Evolutionary conservation across 2,113 vertebrate species (phyloP), one percentile per base, ranked within the genome.

Genomic region (Heterotis niloticus): DNA sequence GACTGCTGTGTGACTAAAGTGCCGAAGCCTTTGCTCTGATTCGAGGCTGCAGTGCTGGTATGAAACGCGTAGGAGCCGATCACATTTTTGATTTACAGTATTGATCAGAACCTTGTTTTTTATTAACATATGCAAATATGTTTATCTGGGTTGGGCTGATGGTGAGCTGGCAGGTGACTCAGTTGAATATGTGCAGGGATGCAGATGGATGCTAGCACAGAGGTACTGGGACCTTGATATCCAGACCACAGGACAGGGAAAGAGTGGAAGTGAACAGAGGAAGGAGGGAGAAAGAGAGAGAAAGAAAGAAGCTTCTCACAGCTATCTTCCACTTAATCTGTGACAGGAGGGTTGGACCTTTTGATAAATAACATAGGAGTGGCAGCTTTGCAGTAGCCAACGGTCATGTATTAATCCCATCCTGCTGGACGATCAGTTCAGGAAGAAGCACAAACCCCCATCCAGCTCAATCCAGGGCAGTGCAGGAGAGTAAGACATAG

Each of bases 41-140:
- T 68, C 34, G 51, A 74, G 67, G 24, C 76, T 65, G 51, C 80
- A 66, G 67, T 28, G 71, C 60, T 20, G 20, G 10, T 17, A 9
- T 51, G 14, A 67, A 4, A 78, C 59, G 51, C 17, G 16, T 57
- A 60, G 67, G 67, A 44, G 44, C 54, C 73, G 52, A 71, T 24
- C 68, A 65, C 44, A 54, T 9, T 81, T 84, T 83, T 83, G 80
- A 79, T 77, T 78, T 16, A 56, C 44, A 79, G 82, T 64, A 68
- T 28, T 44, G 66, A 71, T n/a, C 52, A 68, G 64, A 66, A 66
- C 26, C 74, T 24, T 26, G 54, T 56, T 52, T 51, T 84, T 84
- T n/a, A n/a, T n/a, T n/a, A n/a, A n/a, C n/a, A n/a, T n/a, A n/a
- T n/a, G n/a, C n/a, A n/a, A n/a, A n/a, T 16, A 0, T 71, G 59